These are phyloP conservation scores for Papilio demoleus DNA, from an alignment of 2,888 invertebrate genomes.

Conservation along the genomic window DNA sequence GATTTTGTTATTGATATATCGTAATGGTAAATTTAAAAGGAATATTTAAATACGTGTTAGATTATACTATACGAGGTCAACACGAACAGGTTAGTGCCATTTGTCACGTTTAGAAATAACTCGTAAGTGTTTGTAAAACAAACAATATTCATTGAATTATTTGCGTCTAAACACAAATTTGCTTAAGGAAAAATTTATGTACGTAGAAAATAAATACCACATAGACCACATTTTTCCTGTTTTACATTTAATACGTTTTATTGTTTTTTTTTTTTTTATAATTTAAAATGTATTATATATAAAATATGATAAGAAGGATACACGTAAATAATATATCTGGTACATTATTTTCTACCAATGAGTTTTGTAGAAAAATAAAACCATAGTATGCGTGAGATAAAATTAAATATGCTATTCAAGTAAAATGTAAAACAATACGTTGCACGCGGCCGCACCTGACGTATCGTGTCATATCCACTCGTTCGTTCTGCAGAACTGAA, in stretches of 20 bases:
- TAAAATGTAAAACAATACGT: conserved; percentile 44
- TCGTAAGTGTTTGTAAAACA: conserved; percentile 15
- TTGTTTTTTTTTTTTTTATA: too few species aligned
- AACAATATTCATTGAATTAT: conserved; percentile 1
- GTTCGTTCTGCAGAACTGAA: conserved; percentile 65
- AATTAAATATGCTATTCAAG: conserved; percentile 27
- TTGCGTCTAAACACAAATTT: conserved; percentile 1
- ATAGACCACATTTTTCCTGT: not conserved
- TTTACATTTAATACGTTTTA: not conserved
- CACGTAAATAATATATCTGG: too few species aligned
- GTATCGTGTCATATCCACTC: conserved; percentile 48
- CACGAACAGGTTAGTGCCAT: not conserved
- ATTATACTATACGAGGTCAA: conserved; percentile 22
- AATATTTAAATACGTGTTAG: conserved; percentile 16
- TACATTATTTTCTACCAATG: too few species aligned
- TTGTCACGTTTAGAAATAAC: conserved; percentile 33
- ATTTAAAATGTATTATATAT: too few species aligned
- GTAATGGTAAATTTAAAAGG: not conserved
- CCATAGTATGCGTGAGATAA: conserved; percentile 4
- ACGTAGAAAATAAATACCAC: not conserved
- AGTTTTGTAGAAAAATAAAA: not conserved
- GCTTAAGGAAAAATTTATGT: conserved; percentile 12
- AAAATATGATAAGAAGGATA: too few species aligned
- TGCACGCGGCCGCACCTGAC: conserved; percentile 53
- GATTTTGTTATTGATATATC: not conserved